A percentile compares a stretch with the other conserved stretches of the same genome.
phyloP scores from a whole-genome alignment of 2,797 vertebrate genomes.

The Pampus argenteus region DNA sequence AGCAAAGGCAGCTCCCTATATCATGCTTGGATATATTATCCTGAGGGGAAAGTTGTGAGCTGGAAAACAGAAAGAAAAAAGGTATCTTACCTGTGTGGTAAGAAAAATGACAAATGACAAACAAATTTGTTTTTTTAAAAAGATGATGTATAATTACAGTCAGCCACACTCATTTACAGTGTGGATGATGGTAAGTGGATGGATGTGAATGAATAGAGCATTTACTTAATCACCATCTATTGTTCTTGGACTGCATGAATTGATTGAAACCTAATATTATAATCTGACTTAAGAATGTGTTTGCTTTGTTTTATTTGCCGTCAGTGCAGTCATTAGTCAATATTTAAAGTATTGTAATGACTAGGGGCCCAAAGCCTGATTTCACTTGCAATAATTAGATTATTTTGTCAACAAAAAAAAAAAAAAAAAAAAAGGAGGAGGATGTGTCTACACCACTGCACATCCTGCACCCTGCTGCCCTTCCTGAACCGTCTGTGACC shows the following conservation, averaged over 20 bases:
- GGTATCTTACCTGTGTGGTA: slow-evolving; percentile 33
- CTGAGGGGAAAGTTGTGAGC: slow-evolving; percentile 24
- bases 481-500: slow-evolving; percentile 47
- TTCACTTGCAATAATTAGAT: slow-evolving; percentile 18
- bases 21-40: slow-evolving; percentile 28
- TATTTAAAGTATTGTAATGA: slow-evolving; percentile 14
- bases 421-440: slow-evolving; percentile 1
- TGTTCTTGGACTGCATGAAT: slow-evolving; percentile 21
- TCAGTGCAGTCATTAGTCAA: neutral
- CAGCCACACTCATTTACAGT: slow-evolving; percentile 3
- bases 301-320: slow-evolving; percentile 18
- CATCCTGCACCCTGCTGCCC: slow-evolving; percentile 45
- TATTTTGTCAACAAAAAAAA: slow-evolving; percentile 29
- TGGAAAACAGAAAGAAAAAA: slow-evolving; percentile 10
- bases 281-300: slow-evolving; percentile 8
- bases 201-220: slow-evolving; percentile 31
- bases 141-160: neutral
- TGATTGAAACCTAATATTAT: neutral
- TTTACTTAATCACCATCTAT: slow-evolving; percentile 20
- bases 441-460: slow-evolving; percentile 38
- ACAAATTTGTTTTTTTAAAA: too few relatives aligned
- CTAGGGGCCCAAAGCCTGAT: slow-evolving; percentile 17
- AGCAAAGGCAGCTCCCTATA: slow-evolving; percentile 30
- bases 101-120: too few relatives aligned
- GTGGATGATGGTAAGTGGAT: slow-evolving; percentile 8